A percentile compares a stretch with the other conserved stretches of the same genome.
These are phyloP conservation scores for Proctacanthus coquilletti DNA, from an alignment of 1,140 invertebrate species.

Conservation along the genomic window DNA sequence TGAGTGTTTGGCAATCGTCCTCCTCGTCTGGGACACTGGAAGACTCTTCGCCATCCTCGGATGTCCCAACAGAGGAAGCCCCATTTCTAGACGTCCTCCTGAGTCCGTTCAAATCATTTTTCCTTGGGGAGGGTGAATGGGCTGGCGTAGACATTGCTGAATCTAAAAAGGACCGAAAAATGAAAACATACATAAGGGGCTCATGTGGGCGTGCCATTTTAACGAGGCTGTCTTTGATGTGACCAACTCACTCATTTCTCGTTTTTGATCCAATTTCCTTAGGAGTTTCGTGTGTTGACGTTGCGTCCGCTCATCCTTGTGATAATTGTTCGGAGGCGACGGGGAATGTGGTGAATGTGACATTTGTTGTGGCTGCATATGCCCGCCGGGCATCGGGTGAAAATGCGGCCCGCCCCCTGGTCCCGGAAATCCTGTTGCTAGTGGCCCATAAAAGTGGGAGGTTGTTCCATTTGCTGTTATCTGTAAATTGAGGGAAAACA, in stretches of 20 bases:
- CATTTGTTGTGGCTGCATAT: constrained; percentile 22
- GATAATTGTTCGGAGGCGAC: constrained; percentile 36
- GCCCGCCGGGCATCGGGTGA: constrained; percentile 33
- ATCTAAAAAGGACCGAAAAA: too few species aligned
- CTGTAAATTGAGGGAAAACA: too few species aligned
- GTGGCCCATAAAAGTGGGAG: constrained; percentile 34
- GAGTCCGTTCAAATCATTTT: constrained; percentile 21
- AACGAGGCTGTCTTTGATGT: too few species aligned
- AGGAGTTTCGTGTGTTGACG: constrained; percentile 58
- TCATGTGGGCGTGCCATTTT: background rate
- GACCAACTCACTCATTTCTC: constrained; percentile 33
- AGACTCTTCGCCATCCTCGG: constrained; percentile 54
- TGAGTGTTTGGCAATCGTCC: constrained; percentile 43
- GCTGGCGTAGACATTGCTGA: constrained; percentile 19
- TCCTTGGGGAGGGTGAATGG: constrained; percentile 22
- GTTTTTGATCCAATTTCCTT: constrained; percentile 52
- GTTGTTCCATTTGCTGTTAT: constrained; percentile 36
- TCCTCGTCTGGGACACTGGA: constrained; percentile 51
- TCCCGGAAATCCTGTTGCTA: constrained; percentile 35
- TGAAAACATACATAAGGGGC: background rate
- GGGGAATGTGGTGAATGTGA: constrained; percentile 35
- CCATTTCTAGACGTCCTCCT: constrained; percentile 30
- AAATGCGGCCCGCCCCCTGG: constrained; percentile 43
- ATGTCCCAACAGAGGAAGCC: constrained; percentile 44
- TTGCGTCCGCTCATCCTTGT: constrained; percentile 61